These are phyloP conservation scores for Heliconius aoede DNA, from an alignment of 2,888 invertebrate genomes.

Conservation along the genomic window DNA sequence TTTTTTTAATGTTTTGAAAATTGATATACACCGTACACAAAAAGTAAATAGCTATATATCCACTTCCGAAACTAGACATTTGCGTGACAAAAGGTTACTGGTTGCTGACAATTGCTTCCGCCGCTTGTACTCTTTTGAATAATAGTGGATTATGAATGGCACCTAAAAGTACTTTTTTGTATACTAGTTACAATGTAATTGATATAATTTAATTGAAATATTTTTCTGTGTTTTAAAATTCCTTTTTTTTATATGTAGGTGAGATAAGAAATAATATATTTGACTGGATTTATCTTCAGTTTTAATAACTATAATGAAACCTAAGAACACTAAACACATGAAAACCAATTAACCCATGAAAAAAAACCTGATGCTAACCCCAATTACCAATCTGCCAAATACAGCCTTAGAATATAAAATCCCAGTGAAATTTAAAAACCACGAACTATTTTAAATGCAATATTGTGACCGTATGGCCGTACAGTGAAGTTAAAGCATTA, in stretches of 20 bases:
- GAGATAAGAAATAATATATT: background rate
- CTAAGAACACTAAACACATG: too few species aligned
- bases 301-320: too few species aligned
- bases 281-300: background rate
- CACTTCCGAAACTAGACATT: slow-evolving; percentile 63
- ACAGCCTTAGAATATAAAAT: background rate
- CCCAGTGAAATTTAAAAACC: too few species aligned
- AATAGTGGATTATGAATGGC: slow-evolving; percentile 18
- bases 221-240: background rate
- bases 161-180: slow-evolving; percentile 11
- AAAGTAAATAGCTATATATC: slow-evolving; percentile 42
- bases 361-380: too few species aligned
- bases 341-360: too few species aligned
- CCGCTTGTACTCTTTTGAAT: slow-evolving; percentile 51
- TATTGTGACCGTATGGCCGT: background rate
- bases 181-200: slow-evolving; percentile 8
- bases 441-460: background rate
- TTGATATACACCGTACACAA: slow-evolving; percentile 33
- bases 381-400: too few species aligned
- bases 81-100: slow-evolving; percentile 68
- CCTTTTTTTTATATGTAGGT: background rate
- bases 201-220: background rate
- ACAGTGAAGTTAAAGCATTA: background rate
- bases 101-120: slow-evolving; percentile 60
- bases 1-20: slow-evolving; percentile 42